phyloP scores from a whole-genome alignment of 1,140 invertebrate genomes.

The Ceratoteleas bidentatus region DNA sequence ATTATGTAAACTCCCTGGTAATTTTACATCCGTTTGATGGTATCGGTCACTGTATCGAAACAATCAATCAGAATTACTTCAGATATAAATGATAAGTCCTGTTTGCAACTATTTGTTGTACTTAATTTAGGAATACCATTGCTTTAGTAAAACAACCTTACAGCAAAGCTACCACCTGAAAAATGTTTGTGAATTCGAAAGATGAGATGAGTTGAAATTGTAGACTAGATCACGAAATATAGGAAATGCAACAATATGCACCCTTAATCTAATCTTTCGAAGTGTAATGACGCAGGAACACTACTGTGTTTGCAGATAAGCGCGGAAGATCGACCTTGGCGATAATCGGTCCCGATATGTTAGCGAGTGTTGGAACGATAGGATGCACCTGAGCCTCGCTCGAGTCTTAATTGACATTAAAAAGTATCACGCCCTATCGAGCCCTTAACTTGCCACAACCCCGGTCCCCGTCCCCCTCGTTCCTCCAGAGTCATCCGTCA shows the following conservation, averaged over 20 bases:
- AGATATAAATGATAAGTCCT: too few relatives aligned
- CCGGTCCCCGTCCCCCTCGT: not conserved
- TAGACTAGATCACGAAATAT: not conserved
- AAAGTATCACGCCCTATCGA: conserved; percentile 30
- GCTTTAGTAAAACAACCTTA: too few relatives aligned
- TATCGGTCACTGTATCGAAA: too few relatives aligned
- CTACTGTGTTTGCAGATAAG: conserved; percentile 68
- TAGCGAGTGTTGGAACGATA: conserved; percentile 70
- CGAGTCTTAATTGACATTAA: conserved; percentile 51
- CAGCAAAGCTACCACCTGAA: too few relatives aligned
- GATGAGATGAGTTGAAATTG: too few relatives aligned
- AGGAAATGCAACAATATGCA: not conserved
- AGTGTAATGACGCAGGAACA: conserved; percentile 59
- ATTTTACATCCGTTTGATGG: too few relatives aligned
- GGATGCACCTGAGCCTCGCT: conserved; percentile 55
- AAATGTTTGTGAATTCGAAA: too few relatives aligned
- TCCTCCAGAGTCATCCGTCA: not conserved
- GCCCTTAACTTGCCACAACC: conserved; percentile 4
- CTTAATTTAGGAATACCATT: too few relatives aligned
- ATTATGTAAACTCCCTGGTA: too few relatives aligned
- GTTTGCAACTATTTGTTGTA: too few relatives aligned
- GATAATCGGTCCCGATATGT: conserved; percentile 70
- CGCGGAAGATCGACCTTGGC: conserved; percentile 65
- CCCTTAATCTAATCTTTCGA: conserved; percentile 41
- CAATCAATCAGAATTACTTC: too few relatives aligned